phyloP scores from a whole-genome alignment of 2,113 vertebrate species.

The Chaenocephalus aceratus region DNA sequence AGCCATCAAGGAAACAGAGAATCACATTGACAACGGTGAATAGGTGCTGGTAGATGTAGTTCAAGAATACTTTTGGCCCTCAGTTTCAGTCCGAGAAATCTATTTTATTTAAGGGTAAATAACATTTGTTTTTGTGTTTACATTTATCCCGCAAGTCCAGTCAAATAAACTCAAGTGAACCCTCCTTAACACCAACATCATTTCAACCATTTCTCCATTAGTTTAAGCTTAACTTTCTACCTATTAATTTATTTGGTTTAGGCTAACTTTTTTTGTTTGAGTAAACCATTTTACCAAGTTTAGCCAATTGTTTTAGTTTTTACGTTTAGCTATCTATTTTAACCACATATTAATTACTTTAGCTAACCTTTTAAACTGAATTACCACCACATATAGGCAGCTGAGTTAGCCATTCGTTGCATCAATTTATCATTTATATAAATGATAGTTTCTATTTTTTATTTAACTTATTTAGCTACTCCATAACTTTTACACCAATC shows the following conservation, averaged over 20 bases:
- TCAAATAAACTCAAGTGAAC: no score
- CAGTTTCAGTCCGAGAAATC: background rate
- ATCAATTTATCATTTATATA: no score
- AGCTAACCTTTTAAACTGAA: background rate
- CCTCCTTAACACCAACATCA: no score
- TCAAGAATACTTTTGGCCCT: background rate
- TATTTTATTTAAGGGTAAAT: background rate
- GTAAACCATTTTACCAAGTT: no score
- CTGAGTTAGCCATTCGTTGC: no score
- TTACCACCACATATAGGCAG: background rate
- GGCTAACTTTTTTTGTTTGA: no score
- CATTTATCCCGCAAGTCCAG: no score
- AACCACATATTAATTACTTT: no score
- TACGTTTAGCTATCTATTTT: no score
- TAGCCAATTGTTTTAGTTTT: no score
- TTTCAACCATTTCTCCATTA: background rate
- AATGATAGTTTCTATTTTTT: background rate
- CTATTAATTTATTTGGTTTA: no score
- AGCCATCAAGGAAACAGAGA: conserved; percentile 36
- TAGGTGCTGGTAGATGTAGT: conserved; percentile 5
- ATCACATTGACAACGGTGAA: conserved; percentile 43
- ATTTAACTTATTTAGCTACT: background rate
- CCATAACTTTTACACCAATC: background rate
- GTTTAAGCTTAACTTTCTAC: background rate
- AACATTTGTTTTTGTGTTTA: no score